Evolutionary conservation across 2,888 invertebrate species (phyloP).

Genomic region (Hydroisotoma schaefferi): DNA sequence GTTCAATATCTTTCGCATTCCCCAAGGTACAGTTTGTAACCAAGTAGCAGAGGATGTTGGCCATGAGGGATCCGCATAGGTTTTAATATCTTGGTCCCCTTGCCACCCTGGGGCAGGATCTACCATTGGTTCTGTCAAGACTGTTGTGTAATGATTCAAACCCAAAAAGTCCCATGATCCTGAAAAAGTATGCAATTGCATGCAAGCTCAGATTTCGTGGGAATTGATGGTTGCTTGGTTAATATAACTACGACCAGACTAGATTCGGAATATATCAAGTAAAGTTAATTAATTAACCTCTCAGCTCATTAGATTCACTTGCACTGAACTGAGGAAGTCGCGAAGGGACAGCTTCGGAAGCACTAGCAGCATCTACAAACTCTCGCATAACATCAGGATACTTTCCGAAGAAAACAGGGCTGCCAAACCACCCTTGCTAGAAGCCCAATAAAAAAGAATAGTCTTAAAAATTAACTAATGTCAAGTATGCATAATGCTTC

Average conservation of each 20-base stretch:
- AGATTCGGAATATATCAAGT: neutral
- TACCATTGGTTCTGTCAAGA: neutral
- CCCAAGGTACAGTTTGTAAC: slow-evolving; percentile 42
- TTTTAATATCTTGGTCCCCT: slow-evolving; percentile 25
- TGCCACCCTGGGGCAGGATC: slow-evolving; percentile 11
- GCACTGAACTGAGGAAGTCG: neutral
- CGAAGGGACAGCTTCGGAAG: neutral
- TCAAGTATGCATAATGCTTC: neutral
- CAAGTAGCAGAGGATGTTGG: slow-evolving; percentile 27
- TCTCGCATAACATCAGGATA: slow-evolving; percentile 14
- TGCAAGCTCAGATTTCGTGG: neutral
- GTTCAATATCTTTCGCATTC: slow-evolving; percentile 35
- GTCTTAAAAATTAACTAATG: no score
- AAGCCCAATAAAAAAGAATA: neutral
- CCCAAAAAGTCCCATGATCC: slow-evolving; percentile 21
- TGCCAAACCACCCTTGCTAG: slow-evolving; percentile 26
- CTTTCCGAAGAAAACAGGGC: slow-evolving; percentile 13
- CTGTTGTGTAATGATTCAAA: slow-evolving; percentile 25
- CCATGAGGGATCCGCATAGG: slow-evolving; percentile 32
- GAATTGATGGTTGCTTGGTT: neutral
- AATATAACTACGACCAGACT: neutral
- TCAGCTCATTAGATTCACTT: neutral
- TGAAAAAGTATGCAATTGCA: no score
- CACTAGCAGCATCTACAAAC: slow-evolving; percentile 2
- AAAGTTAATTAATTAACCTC: neutral